Evolutionary conservation across 2,797 vertebrate genomes (phyloP).

Genomic region (Hybognathus amarus): DNA sequence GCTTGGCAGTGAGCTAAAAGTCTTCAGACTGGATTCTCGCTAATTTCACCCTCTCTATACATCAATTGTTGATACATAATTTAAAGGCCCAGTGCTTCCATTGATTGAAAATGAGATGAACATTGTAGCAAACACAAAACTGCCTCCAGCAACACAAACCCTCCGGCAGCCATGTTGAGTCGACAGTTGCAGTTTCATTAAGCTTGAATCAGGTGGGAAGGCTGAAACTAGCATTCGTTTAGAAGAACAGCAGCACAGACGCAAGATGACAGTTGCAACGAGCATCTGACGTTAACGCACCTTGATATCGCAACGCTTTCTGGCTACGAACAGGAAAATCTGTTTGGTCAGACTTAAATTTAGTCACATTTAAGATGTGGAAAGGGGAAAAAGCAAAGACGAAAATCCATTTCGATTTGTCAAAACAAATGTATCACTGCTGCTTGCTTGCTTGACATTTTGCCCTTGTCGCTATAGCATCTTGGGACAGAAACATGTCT

Average conservation of each 20-base stretch:
- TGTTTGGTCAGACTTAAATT: constrained; percentile 70
- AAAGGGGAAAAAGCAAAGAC: constrained; percentile 37
- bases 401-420: constrained; percentile 67
- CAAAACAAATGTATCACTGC: constrained; percentile 68
- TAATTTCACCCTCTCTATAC: constrained; percentile 57
- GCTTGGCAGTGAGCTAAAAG: constrained; percentile 53
- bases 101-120: constrained; percentile 59
- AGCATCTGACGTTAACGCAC: constrained; percentile 69
- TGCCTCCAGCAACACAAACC: constrained; percentile 65
- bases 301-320: constrained; percentile 62
- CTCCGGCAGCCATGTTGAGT: constrained; percentile 54
- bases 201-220: constrained; percentile 49
- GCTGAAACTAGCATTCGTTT: constrained; percentile 28
- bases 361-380: constrained; percentile 69
- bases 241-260: constrained; percentile 63
- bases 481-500: constrained; percentile 40
- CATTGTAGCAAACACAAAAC: constrained; percentile 47
- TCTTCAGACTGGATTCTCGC: constrained; percentile 44
- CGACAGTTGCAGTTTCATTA: constrained; percentile 44
- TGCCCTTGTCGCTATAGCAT: constrained; percentile 65
- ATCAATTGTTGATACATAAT: constrained; percentile 60
- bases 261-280: constrained; percentile 58
- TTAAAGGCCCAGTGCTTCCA: constrained; percentile 57
- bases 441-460: constrained; percentile 61
- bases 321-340: constrained; percentile 66